These are phyloP conservation scores for Phalanger gymnotis DNA, from an alignment of 2,797 vertebrate species.

Conservation along the genomic window DNA sequence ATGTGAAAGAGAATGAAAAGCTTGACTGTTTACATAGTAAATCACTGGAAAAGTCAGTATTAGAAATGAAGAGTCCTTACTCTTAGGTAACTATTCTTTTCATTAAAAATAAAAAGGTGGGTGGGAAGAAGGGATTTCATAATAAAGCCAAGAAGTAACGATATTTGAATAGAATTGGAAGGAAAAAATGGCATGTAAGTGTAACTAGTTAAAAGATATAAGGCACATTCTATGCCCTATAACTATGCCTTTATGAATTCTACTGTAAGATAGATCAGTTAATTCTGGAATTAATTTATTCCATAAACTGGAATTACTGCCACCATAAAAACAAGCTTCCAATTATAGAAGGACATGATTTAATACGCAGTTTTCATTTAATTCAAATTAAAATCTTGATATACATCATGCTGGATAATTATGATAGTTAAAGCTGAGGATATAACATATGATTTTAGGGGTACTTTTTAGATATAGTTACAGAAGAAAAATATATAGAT, in stretches of 20 bases:
- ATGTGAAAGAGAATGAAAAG: neutral
- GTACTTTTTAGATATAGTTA: slow-evolving; percentile 50
- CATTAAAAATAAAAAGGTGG: slow-evolving; percentile 22
- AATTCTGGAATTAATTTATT: slow-evolving; percentile 61
- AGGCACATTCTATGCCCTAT: slow-evolving; percentile 48
- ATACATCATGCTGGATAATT: slow-evolving; percentile 67
- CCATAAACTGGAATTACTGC: slow-evolving; percentile 60
- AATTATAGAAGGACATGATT: slow-evolving; percentile 72
- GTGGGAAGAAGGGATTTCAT: neutral
- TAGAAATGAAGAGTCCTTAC: slow-evolving; percentile 13
- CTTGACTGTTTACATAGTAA: slow-evolving; percentile 23
- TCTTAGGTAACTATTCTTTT: slow-evolving; percentile 28
- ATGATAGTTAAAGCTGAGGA: slow-evolving; percentile 63
- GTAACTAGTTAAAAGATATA: slow-evolving; percentile 51
- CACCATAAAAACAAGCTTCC: slow-evolving; percentile 61
- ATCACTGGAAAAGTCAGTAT: slow-evolving; percentile 47
- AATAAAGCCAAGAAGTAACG: neutral
- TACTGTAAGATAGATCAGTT: slow-evolving; percentile 64
- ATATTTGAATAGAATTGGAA: slow-evolving; percentile 39
- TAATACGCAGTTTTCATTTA: slow-evolving; percentile 71
- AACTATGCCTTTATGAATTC: slow-evolving; percentile 62
- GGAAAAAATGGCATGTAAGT: slow-evolving; percentile 33
- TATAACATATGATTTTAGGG: slow-evolving; percentile 14
- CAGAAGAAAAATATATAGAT: slow-evolving; percentile 36
- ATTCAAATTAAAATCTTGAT: slow-evolving; percentile 73